Conservation (phyloP, 2,888 invertebrate genomes). For the Oligia latruncula region DNA sequence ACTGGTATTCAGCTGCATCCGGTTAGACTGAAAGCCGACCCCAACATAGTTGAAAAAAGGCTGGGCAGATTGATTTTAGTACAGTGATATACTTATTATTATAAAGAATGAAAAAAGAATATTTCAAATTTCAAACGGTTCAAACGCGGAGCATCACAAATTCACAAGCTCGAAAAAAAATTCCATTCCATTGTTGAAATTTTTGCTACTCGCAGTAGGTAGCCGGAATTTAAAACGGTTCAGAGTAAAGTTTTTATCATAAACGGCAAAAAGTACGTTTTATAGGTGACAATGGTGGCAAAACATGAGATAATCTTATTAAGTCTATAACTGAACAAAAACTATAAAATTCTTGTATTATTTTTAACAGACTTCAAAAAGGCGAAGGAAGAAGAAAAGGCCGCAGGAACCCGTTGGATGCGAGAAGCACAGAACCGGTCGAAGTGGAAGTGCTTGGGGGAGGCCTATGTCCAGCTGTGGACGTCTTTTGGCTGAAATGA, state of each 20-base stretch:
- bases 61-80: slow-evolving; percentile 12
- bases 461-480: too few relatives aligned
- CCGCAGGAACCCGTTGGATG: too few relatives aligned
- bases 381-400: too few relatives aligned
- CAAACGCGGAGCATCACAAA: slow-evolving; percentile 2
- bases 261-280: slow-evolving; percentile 14
- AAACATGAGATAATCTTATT: slow-evolving; percentile 40
- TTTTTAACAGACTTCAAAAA: background rate
- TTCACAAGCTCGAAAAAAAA: slow-evolving; percentile 10
- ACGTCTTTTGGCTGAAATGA: too few relatives aligned
- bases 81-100: slow-evolving; percentile 37
- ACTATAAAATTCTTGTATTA: too few relatives aligned
- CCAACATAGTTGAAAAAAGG: background rate
- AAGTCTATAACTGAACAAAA: background rate
- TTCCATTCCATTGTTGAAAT: slow-evolving; percentile 20
- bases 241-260: slow-evolving; percentile 12
- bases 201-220: slow-evolving; percentile 14
- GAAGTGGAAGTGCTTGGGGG: too few relatives aligned
- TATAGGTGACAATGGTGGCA: slow-evolving; percentile 22
- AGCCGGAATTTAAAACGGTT: slow-evolving; percentile 27
- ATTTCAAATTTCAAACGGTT: background rate
- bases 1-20: background rate
- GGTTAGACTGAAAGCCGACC: background rate
- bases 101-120: slow-evolving; percentile 22
- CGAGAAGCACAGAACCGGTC: too few relatives aligned